Evolutionary conservation across 2,888 invertebrate species (phyloP).

Genomic region (Bhutanitis thaidina): DNA sequence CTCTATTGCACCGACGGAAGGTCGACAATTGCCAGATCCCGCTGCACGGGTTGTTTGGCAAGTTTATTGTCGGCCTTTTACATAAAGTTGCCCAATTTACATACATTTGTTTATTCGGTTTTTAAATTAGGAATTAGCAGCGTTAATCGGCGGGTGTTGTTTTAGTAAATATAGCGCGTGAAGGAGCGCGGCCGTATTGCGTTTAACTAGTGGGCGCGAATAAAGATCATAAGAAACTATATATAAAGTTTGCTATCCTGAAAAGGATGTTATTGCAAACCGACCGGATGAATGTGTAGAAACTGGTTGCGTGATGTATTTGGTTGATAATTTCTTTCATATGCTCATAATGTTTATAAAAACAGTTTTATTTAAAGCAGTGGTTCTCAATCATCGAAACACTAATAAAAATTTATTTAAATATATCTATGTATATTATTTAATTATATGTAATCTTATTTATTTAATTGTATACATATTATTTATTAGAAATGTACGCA

Average conservation of each 20-base stretch:
- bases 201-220: constrained; percentile 15
- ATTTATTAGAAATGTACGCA: too few species aligned
- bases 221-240: constrained; percentile 1
- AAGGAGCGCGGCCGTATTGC: constrained; percentile 29
- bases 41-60: constrained; percentile 31
- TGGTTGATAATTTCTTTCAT: not conserved
- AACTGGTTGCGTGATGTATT: not conserved
- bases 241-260: too few species aligned
- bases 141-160: constrained; percentile 64
- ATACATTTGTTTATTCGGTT: constrained; percentile 78
- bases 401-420: too few species aligned
- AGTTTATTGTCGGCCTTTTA: constrained; percentile 70
- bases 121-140: constrained; percentile 77
- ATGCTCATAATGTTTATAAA: not conserved
- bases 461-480: too few species aligned
- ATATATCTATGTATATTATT: too few species aligned
- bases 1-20: constrained; percentile 28
- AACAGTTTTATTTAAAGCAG: too few species aligned
- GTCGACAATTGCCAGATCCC: constrained; percentile 31
- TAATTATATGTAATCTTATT: too few species aligned
- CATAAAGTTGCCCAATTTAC: constrained; percentile 76
- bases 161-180: constrained; percentile 48
- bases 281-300: constrained; percentile 16
- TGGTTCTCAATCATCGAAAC: too few species aligned
- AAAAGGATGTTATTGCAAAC: not conserved